Base-by-base conservation (phyloP, 1,140 invertebrate species). In the Penaeus vannamei region DNA sequence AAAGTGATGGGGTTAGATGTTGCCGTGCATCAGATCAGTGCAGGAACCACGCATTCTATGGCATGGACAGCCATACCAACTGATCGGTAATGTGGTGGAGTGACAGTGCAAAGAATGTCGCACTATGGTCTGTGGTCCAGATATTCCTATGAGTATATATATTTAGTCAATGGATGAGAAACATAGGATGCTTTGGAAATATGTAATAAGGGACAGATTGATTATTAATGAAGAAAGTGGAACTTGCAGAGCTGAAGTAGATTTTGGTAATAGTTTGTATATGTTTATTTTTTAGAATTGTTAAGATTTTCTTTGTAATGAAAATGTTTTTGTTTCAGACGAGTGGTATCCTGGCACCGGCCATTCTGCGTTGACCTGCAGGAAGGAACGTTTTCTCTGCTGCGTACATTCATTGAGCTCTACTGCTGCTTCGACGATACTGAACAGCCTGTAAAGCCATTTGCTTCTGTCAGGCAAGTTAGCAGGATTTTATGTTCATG, bases 11-110 rank as follows among this genome's bases (percentile, higher is more conserved):
- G 95, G 8, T 92, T 96, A 22, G 94, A 95, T 26, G 93, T 95
- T 77, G 94, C 94, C 86, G 94, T 96, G 83, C 93, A 95, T 72
- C 94, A 95, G 91, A 95, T 96, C 59, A 95, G 95, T 61, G 95
- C 95, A 91, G 95, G 95, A 61, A 95, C 95, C 19, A 95, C 95
- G 1, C 95, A 96, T 92, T 95, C 95, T 86, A 93, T 96, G 36
- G 95, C 95, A 59, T 96, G 95, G 95, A 95, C 95, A n/a, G 94
- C 94, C 8, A 91, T 94, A 32, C 94, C 95, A 17, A 92, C 92
- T 29, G 94, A 95, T 92, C 92, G 92, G 92, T 94, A 91, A 92
- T 92, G 92, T 92, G 42, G 87, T 26, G 59, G 14, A 53, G 32
- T 29, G 0, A 29, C 23, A 17, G 17, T 53, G 53, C 53, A 53